Evolutionary conservation across 2,797 vertebrate species (phyloP).

Genomic region (Philypnodon macrostomus): DNA sequence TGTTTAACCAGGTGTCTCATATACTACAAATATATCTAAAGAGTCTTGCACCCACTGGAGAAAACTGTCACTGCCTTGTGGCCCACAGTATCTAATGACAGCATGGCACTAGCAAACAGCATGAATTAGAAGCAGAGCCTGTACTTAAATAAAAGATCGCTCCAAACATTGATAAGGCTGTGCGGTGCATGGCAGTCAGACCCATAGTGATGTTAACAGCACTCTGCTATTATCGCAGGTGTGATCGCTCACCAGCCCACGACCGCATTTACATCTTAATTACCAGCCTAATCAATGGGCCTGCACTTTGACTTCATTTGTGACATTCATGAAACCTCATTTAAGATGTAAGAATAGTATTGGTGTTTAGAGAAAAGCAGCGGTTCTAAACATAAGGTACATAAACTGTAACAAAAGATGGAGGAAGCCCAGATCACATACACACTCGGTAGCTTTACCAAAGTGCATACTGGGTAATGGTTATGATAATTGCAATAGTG

Average conservation of each 20-base stretch:
- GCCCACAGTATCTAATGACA: constrained; percentile 40
- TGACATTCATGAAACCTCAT: constrained; percentile 67
- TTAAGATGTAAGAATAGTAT: constrained; percentile 67
- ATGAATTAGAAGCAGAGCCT: constrained; percentile 54
- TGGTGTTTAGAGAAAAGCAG: constrained; percentile 47
- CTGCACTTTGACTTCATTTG: constrained; percentile 71
- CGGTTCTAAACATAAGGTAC: constrained; percentile 38
- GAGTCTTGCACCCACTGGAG: constrained; percentile 46
- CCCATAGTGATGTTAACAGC: constrained; percentile 66
- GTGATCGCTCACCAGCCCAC: constrained; percentile 69
- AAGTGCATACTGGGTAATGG: too few species aligned
- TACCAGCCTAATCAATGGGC: constrained; percentile 76
- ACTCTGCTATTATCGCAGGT: constrained; percentile 77
- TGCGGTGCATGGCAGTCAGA: constrained; percentile 54
- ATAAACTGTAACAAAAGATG: constrained; percentile 46
- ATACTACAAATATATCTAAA: constrained; percentile 28
- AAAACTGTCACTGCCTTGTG: constrained; percentile 49
- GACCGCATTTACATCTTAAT: constrained; percentile 81
- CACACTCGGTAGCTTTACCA: too few species aligned
- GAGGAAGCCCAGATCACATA: constrained; percentile 9
- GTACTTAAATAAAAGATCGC: constrained; percentile 68
- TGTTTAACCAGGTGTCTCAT: constrained; percentile 65
- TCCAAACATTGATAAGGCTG: constrained; percentile 69
- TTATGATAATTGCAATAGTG: constrained; percentile 61
- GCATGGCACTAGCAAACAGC: constrained; percentile 47